Percentiles rank a stretch among this genome's conserved stretches.
phyloP scores from a whole-genome alignment of 53 echinoderm and acorn worm species.

The Arbacia lixula region DNA sequence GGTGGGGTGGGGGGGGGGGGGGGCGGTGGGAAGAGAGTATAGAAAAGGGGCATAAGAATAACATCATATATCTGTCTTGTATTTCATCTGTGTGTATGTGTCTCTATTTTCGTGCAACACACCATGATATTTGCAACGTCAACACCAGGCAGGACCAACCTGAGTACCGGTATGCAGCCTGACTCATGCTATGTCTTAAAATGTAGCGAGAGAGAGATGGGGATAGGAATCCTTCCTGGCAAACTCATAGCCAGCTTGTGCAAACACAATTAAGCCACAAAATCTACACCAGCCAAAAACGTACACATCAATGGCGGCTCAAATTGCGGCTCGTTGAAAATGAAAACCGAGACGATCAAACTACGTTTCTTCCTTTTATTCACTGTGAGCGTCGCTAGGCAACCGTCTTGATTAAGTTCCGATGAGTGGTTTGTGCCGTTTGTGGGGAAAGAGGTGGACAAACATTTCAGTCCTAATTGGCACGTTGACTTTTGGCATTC shows the following conservation, averaged over 20 bases:
- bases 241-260: conserved; percentile 18
- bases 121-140: too few species aligned
- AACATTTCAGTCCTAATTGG: conserved; percentile 40
- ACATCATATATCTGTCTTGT: too few species aligned
- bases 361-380: too few species aligned
- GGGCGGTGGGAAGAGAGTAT: background rate
- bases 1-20: background rate
- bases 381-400: conserved; percentile 44
- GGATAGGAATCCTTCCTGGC: too few species aligned
- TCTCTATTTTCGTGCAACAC: too few species aligned
- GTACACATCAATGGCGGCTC: conserved; percentile 14
- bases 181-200: too few species aligned
- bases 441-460: background rate
- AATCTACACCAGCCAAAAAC: conserved; percentile 1
- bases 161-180: too few species aligned
- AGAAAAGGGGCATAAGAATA: background rate
- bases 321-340: conserved; percentile 39
- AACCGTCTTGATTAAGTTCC: conserved; percentile 15
- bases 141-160: too few species aligned
- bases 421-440: conserved; percentile 32
- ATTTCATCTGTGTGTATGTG: too few species aligned
- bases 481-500: conserved; percentile 18
- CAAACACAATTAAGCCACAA: conserved; percentile 45
- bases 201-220: too few species aligned
- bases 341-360: too few species aligned